A percentile compares a stretch with the other conserved stretches of the same genome.
These are phyloP conservation scores for Tholera decimalis DNA, from an alignment of 2,888 invertebrate species.

Conservation along the genomic window DNA sequence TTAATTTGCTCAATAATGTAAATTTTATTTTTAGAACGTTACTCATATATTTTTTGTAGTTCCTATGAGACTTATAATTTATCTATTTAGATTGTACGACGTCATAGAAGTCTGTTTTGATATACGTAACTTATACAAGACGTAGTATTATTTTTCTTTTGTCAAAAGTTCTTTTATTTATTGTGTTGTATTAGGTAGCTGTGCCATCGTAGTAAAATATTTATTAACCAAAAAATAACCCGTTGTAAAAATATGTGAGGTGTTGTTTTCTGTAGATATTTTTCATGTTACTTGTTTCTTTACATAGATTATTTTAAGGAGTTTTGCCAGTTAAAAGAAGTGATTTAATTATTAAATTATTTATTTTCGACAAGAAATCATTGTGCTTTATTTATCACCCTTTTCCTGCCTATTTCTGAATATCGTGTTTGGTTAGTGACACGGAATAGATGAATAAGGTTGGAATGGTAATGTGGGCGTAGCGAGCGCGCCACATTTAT, in stretches of 20 bases:
- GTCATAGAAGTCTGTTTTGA: constrained; percentile 17
- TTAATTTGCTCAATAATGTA: not conserved
- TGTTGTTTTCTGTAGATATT: constrained; percentile 29
- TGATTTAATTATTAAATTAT: constrained; percentile 36
- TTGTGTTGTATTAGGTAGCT: constrained; percentile 38
- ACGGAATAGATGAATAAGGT: too few relatives aligned
- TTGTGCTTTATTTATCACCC: not conserved
- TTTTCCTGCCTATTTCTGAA: too few relatives aligned
- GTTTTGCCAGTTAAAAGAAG: constrained; percentile 6
- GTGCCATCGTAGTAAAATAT: constrained; percentile 60
- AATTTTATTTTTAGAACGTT: not conserved
- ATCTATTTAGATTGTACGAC: constrained; percentile 6
- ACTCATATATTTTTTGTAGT: constrained; percentile 31
- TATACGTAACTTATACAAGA: constrained; percentile 19
- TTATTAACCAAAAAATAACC: constrained; percentile 45
- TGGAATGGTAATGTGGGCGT: too few relatives aligned
- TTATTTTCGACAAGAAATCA: not conserved
- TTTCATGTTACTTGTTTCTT: constrained; percentile 8
- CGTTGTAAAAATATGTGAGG: constrained; percentile 21
- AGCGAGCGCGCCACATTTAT: too few relatives aligned
- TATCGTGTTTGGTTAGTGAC: too few relatives aligned
- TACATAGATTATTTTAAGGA: not conserved
- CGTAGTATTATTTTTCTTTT: not conserved
- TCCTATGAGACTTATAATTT: constrained; percentile 27
- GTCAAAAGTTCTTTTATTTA: constrained; percentile 1